phyloP scores from a whole-genome alignment of 2,113 vertebrate genomes.

The Acrocephalus kingi region DNA sequence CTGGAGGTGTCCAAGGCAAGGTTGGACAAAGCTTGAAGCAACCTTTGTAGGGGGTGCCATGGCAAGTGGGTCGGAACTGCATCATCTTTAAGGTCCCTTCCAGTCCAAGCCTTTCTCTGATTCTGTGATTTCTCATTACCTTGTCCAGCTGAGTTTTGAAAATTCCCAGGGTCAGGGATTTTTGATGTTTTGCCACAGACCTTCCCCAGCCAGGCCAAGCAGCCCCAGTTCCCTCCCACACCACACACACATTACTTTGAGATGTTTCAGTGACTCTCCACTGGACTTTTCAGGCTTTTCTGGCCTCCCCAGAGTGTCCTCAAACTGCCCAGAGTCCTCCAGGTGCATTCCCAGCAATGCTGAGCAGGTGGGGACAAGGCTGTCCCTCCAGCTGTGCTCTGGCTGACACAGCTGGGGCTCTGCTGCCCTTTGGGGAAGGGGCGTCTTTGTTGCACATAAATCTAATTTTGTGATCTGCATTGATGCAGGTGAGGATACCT shows the following conservation, averaged over 20 bases:
- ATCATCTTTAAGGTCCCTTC: not conserved
- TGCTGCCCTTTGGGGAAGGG: not conserved
- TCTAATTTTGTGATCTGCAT: not conserved
- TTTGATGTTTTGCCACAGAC: not conserved
- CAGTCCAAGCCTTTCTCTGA: not conserved
- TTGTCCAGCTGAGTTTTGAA: not conserved
- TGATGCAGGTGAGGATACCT: not conserved
- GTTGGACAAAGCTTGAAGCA: not conserved
- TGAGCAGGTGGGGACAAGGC: not conserved
- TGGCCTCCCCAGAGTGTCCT: not conserved
- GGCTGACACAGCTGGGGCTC: not conserved
- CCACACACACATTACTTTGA: not conserved
- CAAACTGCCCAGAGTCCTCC: not conserved
- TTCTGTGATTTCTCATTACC: not conserved
- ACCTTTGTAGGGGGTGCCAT: not conserved
- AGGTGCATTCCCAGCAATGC: not conserved
- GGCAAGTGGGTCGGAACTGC: not conserved
- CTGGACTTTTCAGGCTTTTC: not conserved
- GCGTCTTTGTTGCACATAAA: not conserved
- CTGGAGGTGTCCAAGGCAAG: not conserved
- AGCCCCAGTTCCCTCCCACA: not conserved
- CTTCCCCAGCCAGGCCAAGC: not conserved
- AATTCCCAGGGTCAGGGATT: not conserved
- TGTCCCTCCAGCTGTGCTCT: not conserved
- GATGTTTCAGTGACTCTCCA: not conserved